These are phyloP conservation scores for Pongo abelii DNA, from an alignment of 2,113 vertebrate genomes.

Conservation along the genomic window DNA sequence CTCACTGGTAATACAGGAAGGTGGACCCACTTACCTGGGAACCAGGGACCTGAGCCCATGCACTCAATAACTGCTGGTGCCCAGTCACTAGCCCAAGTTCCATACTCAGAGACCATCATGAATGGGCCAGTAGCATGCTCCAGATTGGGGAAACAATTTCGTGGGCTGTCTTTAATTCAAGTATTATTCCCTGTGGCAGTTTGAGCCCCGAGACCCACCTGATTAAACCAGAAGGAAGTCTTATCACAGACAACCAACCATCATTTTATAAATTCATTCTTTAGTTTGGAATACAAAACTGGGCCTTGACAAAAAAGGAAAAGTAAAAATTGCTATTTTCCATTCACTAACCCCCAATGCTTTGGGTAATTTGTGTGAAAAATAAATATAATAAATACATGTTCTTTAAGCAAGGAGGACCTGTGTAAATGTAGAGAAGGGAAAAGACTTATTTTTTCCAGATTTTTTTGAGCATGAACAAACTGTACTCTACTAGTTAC, in stretches of 20 bases:
- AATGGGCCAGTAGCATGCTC: background rate
- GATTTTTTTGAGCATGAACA: background rate
- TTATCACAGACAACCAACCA: background rate
- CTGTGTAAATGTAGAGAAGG: background rate
- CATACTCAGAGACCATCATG: background rate
- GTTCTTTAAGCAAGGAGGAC: background rate
- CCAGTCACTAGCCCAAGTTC: background rate
- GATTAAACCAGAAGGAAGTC: background rate
- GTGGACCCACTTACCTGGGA: slow-evolving; percentile 51
- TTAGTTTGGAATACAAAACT: background rate
- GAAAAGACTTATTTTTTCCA: background rate
- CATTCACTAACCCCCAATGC: background rate
- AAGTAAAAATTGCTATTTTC: fast-evolving
- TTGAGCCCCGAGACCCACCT: background rate
- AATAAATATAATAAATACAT: background rate
- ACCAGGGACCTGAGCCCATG: background rate
- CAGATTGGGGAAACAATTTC: background rate
- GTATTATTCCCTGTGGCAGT: background rate
- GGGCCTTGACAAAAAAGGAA: background rate
- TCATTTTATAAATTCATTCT: background rate
- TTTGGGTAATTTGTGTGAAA: background rate
- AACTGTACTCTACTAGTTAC: too few relatives aligned
- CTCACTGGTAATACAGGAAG: fast-evolving
- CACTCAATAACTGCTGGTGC: fast-evolving
- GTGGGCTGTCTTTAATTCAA: background rate